These are phyloP conservation scores for Beroe ovata DNA, from an alignment of 37 sponge, comb jelly and placozoan species.

Conservation along the genomic window DNA sequence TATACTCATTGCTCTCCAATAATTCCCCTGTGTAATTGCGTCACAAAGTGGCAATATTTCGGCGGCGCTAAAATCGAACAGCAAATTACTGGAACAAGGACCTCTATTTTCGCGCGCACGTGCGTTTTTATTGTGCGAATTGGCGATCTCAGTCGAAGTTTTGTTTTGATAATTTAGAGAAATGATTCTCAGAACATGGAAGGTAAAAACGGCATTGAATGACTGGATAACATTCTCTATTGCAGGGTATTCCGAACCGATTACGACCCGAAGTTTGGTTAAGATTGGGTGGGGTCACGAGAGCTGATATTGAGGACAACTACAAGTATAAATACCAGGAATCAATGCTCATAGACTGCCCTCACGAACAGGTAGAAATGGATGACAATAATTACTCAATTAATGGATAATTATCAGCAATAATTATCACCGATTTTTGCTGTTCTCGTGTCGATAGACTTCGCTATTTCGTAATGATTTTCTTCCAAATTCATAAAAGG, in stretches of 20 bases:
- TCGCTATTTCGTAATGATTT: too few species aligned
- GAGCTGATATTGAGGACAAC: slow-evolving; percentile 25
- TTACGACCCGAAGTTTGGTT: slow-evolving; percentile 30
- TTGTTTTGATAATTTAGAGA: too few species aligned
- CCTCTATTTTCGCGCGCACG: background rate
- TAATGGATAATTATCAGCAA: too few species aligned
- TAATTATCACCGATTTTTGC: too few species aligned
- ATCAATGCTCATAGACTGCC: background rate
- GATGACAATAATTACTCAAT: too few species aligned
- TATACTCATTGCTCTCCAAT: too few species aligned
- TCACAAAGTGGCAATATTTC: background rate
- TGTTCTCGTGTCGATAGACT: too few species aligned
- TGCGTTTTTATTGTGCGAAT: background rate
- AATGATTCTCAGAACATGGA: too few species aligned
- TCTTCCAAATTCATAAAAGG: too few species aligned
- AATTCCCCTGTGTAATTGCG: background rate
- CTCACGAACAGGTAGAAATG: slow-evolving; percentile 48
- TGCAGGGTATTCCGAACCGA: slow-evolving; percentile 46
- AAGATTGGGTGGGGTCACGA: slow-evolving; percentile 36
- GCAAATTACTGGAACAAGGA: background rate
- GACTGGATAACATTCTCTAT: background rate
- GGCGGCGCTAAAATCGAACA: background rate
- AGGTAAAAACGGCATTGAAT: background rate
- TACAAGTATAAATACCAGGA: slow-evolving; percentile 35
- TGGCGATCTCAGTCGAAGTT: background rate